Evolutionary conservation across 2,888 invertebrate species (phyloP).

Genomic region (Theodoxus fluviatilis): DNA sequence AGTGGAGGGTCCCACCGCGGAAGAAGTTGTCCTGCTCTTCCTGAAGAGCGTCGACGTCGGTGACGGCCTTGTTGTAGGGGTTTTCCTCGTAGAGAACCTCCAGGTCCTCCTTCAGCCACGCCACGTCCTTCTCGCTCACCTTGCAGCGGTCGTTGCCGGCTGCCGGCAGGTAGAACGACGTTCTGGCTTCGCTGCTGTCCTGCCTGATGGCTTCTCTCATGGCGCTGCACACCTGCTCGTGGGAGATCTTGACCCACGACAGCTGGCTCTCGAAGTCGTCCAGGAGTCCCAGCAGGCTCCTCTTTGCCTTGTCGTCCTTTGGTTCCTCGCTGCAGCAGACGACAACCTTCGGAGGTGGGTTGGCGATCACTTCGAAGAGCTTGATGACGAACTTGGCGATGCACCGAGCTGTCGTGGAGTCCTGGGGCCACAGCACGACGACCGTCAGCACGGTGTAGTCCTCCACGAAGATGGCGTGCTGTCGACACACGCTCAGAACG

Average conservation of each 20-base stretch:
- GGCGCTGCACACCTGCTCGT: slow-evolving; percentile 27
- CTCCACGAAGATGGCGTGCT: slow-evolving; percentile 32
- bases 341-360: background rate
- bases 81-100: slow-evolving; percentile 35
- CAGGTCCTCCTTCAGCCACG: slow-evolving; percentile 36
- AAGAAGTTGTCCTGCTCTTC: slow-evolving; percentile 39
- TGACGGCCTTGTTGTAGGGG: slow-evolving; percentile 24
- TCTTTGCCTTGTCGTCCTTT: background rate
- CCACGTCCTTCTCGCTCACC: slow-evolving; percentile 30
- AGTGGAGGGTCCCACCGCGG: slow-evolving; percentile 39
- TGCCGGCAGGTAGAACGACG: slow-evolving; percentile 29
- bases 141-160: background rate
- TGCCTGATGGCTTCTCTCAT: slow-evolving; percentile 13
- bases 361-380: slow-evolving; percentile 20
- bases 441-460: slow-evolving; percentile 35
- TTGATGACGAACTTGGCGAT: slow-evolving; percentile 24
- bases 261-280: background rate
- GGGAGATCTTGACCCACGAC: background rate
- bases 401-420: slow-evolving; percentile 12
- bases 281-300: background rate
- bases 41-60: slow-evolving; percentile 29
- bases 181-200: background rate
- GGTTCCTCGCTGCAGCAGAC: slow-evolving; percentile 1
- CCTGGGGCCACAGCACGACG: slow-evolving; percentile 34
- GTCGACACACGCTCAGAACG: slow-evolving; percentile 27